Evolutionary conservation across 1,140 invertebrate species (phyloP).

Genomic region (Euglossa dilemma): DNA sequence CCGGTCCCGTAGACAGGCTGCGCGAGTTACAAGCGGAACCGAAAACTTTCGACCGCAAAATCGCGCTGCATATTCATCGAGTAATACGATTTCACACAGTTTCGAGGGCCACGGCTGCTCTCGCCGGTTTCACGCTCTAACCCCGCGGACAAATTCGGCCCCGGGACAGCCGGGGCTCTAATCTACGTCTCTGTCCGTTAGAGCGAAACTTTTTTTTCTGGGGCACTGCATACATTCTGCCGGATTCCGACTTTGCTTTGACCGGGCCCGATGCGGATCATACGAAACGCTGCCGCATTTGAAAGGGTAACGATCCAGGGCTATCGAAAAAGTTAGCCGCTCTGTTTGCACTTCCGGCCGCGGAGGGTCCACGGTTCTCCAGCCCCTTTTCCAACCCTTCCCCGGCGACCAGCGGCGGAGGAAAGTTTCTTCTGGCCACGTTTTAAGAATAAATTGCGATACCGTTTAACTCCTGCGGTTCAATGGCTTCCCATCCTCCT

Average conservation of each 20-base stretch:
- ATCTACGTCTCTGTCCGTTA: conserved; percentile 9
- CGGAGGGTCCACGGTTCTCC: not conserved
- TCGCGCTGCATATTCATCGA: conserved; percentile 74
- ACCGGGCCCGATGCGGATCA: conserved; percentile 16
- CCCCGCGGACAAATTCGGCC: conserved; percentile 63
- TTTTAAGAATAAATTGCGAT: not conserved
- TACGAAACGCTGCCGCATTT: conserved; percentile 26
- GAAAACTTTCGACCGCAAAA: conserved; percentile 72
- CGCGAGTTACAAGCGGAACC: conserved; percentile 58
- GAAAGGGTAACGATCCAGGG: conserved; percentile 44
- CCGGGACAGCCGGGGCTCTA: conserved; percentile 27
- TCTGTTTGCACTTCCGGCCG: conserved; percentile 37
- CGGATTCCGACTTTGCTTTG: conserved; percentile 48
- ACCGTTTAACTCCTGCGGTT: no score
- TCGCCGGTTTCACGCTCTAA: conserved; percentile 56
- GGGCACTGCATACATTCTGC: conserved; percentile 51
- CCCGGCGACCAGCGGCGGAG: no score
- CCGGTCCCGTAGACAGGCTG: not conserved
- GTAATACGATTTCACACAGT: conserved; percentile 67
- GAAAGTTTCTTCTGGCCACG: not conserved
- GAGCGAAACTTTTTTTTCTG: conserved; percentile 50
- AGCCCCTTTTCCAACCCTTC: not conserved
- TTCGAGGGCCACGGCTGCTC: conserved; percentile 40
- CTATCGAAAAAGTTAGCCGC: conserved; percentile 48
- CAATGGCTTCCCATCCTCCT: no score